Conservation (phyloP, 2,113 vertebrate genomes). For the Atrichornis clamosus region DNA sequence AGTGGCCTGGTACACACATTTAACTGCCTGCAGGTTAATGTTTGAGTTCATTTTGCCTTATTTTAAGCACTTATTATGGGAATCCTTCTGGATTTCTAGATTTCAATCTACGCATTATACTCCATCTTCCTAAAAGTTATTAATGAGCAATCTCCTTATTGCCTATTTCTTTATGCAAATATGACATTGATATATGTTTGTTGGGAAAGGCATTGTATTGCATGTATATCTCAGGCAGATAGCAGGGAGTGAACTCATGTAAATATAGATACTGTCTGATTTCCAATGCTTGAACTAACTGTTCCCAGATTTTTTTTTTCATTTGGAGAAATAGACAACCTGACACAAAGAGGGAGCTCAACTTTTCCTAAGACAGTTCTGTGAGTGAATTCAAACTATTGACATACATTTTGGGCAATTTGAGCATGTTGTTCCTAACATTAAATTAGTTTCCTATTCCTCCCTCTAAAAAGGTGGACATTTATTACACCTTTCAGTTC, state of each 20-base stretch:
- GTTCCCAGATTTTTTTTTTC: neutral
- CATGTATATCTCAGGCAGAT: neutral
- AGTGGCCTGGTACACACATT: neutral
- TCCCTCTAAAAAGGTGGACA: fast-evolving
- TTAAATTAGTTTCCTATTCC: neutral
- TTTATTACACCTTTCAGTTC: neutral
- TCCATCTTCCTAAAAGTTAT: neutral
- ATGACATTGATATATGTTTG: neutral
- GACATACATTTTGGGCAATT: neutral
- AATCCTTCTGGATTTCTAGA: neutral
- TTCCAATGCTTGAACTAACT: neutral
- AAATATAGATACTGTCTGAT: neutral
- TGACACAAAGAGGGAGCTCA: neutral
- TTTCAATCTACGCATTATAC: neutral
- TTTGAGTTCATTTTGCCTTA: neutral
- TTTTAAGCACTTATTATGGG: neutral
- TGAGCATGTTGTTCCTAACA: neutral
- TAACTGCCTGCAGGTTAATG: neutral
- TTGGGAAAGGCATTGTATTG: neutral
- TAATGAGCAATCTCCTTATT: neutral
- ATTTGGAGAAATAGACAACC: neutral
- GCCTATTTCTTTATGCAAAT: neutral
- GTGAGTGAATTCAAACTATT: neutral
- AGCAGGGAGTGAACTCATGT: neutral
- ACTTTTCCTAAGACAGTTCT: neutral